These are phyloP conservation scores for Asteroscopus sphinx DNA, from an alignment of 2,888 invertebrate species.

Conservation along the genomic window DNA sequence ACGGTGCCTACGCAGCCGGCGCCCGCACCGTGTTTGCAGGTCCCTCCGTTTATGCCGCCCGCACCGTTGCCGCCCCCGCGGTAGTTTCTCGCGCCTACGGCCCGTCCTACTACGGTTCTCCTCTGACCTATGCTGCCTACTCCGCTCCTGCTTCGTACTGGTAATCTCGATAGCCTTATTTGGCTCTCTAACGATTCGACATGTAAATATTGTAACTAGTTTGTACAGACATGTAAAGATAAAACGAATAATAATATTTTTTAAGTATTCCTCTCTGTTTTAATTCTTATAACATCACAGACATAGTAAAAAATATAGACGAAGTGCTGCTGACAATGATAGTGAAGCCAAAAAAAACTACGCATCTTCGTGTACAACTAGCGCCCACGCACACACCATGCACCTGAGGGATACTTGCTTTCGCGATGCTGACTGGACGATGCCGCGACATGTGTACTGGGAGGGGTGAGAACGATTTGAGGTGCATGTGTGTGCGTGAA, in stretches of 20 bases:
- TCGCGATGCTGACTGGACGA: no score
- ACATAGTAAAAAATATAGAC: no score
- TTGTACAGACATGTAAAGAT: conserved; percentile 64
- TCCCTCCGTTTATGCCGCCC: conserved; percentile 53
- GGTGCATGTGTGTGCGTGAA: no score
- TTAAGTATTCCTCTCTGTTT: conserved; percentile 30
- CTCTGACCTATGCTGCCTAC: conserved; percentile 72
- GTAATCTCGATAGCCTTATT: conserved; percentile 63
- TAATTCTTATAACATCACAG: conserved; percentile 3
- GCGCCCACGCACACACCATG: no score
- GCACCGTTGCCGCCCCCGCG: conserved; percentile 53
- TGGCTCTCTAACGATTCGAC: conserved; percentile 59
- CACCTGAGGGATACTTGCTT: no score
- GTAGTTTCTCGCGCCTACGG: conserved; percentile 58
- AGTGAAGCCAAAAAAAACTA: no score
- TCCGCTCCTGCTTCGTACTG: conserved; percentile 80
- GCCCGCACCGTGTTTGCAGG: conserved; percentile 47
- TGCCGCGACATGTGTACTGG: no score
- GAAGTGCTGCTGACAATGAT: no score
- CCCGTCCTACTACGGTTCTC: conserved; percentile 61
- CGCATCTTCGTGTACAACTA: no score
- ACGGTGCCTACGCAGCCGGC: conserved; percentile 47
- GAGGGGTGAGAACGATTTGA: no score
- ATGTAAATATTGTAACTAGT: conserved; percentile 73
- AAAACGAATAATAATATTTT: conserved; percentile 47